Evolutionary conservation across 2,888 invertebrate genomes (phyloP).

Genomic region (Drosophila dives): DNA sequence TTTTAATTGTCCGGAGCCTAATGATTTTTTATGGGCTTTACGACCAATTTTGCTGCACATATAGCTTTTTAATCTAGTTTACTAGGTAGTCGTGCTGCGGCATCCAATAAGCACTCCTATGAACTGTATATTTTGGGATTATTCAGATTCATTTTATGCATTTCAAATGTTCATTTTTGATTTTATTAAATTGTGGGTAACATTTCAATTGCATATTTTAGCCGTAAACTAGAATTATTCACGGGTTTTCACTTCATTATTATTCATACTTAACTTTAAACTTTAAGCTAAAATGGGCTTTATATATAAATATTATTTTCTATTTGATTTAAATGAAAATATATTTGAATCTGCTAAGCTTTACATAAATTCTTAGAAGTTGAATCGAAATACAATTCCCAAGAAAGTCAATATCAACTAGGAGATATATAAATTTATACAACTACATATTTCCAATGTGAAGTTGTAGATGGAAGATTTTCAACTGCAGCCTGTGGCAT

Average conservation of each 20-base stretch:
- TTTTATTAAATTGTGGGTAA: not conserved
- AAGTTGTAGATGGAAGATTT: not conserved
- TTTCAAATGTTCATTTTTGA: not conserved
- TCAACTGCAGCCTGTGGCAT: not conserved
- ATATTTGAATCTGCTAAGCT: not conserved
- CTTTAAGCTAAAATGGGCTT: not conserved
- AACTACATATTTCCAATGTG: not conserved
- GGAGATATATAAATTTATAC: not conserved
- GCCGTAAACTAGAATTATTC: not conserved
- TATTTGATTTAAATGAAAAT: not conserved
- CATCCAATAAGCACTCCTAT: conserved; percentile 12
- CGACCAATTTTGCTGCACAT: conserved; percentile 16
- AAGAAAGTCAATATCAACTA: too few species aligned
- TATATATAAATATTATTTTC: not conserved
- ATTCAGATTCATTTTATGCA: not conserved
- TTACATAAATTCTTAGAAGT: not conserved
- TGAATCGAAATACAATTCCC: not conserved
- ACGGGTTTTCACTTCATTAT: too few species aligned
- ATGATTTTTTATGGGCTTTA: conserved; percentile 57
- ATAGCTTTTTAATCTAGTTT: conserved; percentile 53
- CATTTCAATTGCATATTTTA: not conserved
- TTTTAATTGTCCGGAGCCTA: conserved; percentile 63
- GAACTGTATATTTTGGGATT: not conserved
- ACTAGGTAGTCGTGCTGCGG: conserved; percentile 1
- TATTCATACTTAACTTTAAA: not conserved